Evolutionary conservation across 1,140 invertebrate genomes (phyloP), one percentile per base, ranked within the genome.

Genomic region (Antheraea mylitta): DNA sequence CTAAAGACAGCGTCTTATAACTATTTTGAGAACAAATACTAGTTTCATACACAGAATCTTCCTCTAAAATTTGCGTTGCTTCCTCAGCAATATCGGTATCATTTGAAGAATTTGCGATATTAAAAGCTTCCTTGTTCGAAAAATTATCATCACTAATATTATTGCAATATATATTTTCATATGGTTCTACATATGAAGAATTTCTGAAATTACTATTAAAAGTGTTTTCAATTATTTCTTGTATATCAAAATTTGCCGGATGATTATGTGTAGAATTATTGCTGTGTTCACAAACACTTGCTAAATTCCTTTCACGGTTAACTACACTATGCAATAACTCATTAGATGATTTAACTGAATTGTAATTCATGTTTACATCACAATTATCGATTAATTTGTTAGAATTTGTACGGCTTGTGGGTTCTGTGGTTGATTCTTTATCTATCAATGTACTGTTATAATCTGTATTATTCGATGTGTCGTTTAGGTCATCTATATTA

Each of bases 341-440:
- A 36, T 80, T 83, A 4, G 87, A 88, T n/a, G 75, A 83, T 78
- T 75, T 81, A 10, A 90, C 84, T 38, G 73, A 65, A 22, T 78
- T 63, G 63, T 68, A 77, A 60, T 72, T 74, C 22, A 13, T 48
- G 8, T 45, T 68, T 18, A 65, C 36, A 36, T 45, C 13, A 61
- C 59, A 61, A 11, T 22, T 22, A 36, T 11, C 18, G 16, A 13
- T 53, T 7, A 53, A 53, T 16, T 53, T 53, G 13, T 53, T 53
- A 2, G 45, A 53, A 53, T n/a, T 16, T 53, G 9, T 53, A 53
- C 13, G 13, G 13, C 16, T 53, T 53, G 11, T 53, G 6, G 2
- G 11, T 42, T 42, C 38, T 8, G 11, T 16, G 13, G 2, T 53
- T 53, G 16, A 16, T 53, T 53, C 45, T 53, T 53, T 13, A 53